Evolutionary conservation across 64 coral and sea anemone species (phyloP).

Genomic region (Porites australiensis): DNA sequence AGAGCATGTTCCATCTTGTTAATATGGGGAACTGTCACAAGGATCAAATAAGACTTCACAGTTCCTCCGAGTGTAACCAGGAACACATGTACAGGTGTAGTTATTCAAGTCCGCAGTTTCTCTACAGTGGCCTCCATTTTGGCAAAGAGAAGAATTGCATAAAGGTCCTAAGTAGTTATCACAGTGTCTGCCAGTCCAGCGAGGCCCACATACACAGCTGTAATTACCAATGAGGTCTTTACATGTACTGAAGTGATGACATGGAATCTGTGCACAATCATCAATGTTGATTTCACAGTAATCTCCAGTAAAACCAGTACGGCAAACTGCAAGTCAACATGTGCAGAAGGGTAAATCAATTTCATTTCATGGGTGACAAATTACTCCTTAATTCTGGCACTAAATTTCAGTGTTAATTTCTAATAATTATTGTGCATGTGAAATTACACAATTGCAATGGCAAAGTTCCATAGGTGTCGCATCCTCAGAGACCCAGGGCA

Average conservation of each 20-base stretch:
- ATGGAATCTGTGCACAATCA: slow-evolving; percentile 70
- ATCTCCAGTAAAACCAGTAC: slow-evolving; percentile 89
- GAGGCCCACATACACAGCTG: slow-evolving; percentile 81
- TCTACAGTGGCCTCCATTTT: slow-evolving; percentile 73
- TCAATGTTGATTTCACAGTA: slow-evolving; percentile 95
- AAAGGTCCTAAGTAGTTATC: slow-evolving; percentile 59
- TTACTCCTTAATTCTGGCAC: too few relatives aligned
- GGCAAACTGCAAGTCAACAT: slow-evolving; percentile 60
- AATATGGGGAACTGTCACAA: slow-evolving; percentile 75
- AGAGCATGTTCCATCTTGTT: slow-evolving; percentile 79
- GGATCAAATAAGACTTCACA: slow-evolving; percentile 62
- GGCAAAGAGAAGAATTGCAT: slow-evolving; percentile 46
- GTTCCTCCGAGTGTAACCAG: slow-evolving; percentile 74
- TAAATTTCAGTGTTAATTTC: too few relatives aligned
- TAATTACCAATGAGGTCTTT: slow-evolving; percentile 78
- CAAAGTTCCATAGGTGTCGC: too few relatives aligned
- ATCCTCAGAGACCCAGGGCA: too few relatives aligned
- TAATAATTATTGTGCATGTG: too few relatives aligned
- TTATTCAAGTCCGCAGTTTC: slow-evolving; percentile 84
- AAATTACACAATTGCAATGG: not conserved
- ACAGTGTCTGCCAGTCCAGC: slow-evolving; percentile 72
- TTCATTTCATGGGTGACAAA: too few relatives aligned
- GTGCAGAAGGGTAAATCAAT: not conserved
- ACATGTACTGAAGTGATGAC: slow-evolving; percentile 82
- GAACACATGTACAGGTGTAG: slow-evolving; percentile 83